Evolutionary conservation across 2,113 vertebrate genomes (phyloP).

Genomic region (Cynocephalus volans): DNA sequence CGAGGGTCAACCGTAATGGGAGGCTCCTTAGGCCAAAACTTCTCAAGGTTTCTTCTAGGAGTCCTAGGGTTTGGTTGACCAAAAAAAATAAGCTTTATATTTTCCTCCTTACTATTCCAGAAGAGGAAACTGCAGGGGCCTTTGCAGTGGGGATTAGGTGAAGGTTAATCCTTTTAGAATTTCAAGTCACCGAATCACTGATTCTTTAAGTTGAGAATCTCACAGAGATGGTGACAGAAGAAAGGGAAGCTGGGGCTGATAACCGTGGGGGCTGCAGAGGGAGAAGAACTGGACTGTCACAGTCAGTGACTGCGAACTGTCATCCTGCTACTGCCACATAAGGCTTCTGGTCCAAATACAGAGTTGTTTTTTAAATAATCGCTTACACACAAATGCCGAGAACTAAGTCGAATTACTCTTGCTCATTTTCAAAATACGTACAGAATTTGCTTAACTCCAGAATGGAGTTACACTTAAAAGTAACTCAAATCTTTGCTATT

Average conservation of each 20-base stretch:
- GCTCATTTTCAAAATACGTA: not conserved
- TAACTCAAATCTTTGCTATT: not conserved
- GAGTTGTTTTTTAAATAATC: not conserved
- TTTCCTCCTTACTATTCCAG: not conserved
- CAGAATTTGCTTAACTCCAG: not conserved
- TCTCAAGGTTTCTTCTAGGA: not conserved
- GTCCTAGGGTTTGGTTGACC: not conserved
- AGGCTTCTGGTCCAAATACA: not conserved
- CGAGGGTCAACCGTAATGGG: not conserved
- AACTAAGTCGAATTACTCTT: not conserved
- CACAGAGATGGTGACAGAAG: not conserved
- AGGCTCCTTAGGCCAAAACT: not conserved
- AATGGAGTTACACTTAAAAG: not conserved
- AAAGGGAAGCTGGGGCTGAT: too few species aligned
- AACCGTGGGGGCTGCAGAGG: rapidly evolving
- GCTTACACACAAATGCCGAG: not conserved
- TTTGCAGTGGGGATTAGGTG: not conserved
- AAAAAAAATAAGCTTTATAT: not conserved
- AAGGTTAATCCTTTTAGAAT: not conserved
- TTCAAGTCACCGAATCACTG: not conserved
- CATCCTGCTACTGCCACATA: too few species aligned
- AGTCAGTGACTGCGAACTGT: rapidly evolving
- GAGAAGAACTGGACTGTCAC: not conserved
- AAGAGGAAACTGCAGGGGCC: not conserved
- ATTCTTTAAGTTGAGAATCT: not conserved